Base-by-base conservation (phyloP, 2,113 vertebrate genomes). In the Poeciliopsis prolifica region DNA sequence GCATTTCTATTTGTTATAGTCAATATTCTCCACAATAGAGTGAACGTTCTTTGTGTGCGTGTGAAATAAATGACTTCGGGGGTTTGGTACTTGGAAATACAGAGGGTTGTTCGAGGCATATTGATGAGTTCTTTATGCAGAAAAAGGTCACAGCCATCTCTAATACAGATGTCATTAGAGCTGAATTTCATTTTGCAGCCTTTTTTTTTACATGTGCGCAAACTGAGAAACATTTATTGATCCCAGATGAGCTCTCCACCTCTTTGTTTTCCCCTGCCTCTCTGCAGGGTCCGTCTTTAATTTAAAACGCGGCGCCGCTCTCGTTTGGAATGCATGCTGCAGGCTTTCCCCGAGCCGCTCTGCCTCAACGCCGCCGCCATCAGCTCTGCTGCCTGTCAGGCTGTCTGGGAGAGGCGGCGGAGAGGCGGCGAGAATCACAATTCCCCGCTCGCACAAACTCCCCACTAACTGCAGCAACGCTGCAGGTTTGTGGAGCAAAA, bases 1-100 rank as follows among this genome's bases (percentile, higher is more conserved):
- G 85, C 91, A 89, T 91, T 91, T 89, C 83, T 78, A 88, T 91
- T 92, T 87, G 81, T 83, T 68, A 51, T 22, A 75, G 87, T 90
- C 87, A 89, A 89, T 91, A 89, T 88, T 87, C 73, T 51, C 61
- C 74, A 82, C 73, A 80, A 68, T 68, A 48, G 58, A 68, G 72
- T 17, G 48, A 26, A 77, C 84, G 83, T 88, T 85, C 83, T 67
- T 71, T 75, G 75, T 86, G 79, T 80, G 83, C 77, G 71, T 87
- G 79, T 68, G 77, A 90, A 86, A 80, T 70, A 26, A 70, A 74
- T 67, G 80, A 77, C 87, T 81, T 51, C 44, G 30, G 87, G 87
- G 90, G 83, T 72, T 82, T 71, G 42, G 13, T 65, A n/a, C 62
- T 61, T 60, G n/a, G 28, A 77, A 65, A 77, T 29, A 42, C 64